Conservation (phyloP, 1,140 invertebrate genomes). For the Asbolus verrucosus region DNA sequence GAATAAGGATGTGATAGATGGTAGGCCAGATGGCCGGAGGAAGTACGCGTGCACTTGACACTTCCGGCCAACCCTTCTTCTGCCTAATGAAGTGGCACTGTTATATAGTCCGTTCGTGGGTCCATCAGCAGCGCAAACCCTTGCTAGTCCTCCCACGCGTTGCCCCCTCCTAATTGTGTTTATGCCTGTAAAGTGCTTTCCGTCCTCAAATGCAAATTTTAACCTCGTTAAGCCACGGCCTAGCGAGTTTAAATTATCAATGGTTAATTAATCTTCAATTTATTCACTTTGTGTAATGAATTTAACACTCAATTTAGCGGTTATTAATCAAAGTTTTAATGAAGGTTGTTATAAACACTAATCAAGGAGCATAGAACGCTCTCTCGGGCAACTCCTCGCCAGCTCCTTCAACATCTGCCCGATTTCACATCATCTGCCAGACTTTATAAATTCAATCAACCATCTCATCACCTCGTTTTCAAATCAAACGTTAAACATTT, state of each 20-base stretch:
- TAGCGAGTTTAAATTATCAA: conserved; percentile 68
- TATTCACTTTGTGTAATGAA: conserved; percentile 69
- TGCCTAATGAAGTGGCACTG: conserved; percentile 51
- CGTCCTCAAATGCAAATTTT: conserved; percentile 68
- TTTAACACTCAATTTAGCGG: conserved; percentile 68
- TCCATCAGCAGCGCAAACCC: conserved; percentile 30
- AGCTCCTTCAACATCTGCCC: conserved; percentile 50
- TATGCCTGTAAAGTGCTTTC: conserved; percentile 66
- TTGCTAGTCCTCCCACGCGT: conserved; percentile 44
- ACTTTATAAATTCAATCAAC: conserved; percentile 47
- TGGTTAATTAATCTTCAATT: conserved; percentile 69
- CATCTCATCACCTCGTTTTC: conserved; percentile 42
- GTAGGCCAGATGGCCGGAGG: conserved; percentile 54
- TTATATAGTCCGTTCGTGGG: conserved; percentile 34
- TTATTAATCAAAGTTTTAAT: conserved; percentile 69
- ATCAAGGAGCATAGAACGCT: conserved; percentile 52
- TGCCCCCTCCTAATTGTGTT: conserved; percentile 64
- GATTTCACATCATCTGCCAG: conserved; percentile 47
- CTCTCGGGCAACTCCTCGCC: conserved; percentile 41
- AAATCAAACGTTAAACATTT: conserved; percentile 45
- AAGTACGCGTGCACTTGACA: conserved; percentile 62
- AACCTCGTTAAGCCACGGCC: conserved; percentile 65
- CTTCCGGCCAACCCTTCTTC: conserved; percentile 61
- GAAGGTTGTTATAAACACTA: conserved; percentile 63
- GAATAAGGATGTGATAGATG: conserved; percentile 56